Evolutionary conservation across 2,888 invertebrate genomes (phyloP), one percentile per base, ranked within the genome.

Genomic region (Epistrophella euchroma): DNA sequence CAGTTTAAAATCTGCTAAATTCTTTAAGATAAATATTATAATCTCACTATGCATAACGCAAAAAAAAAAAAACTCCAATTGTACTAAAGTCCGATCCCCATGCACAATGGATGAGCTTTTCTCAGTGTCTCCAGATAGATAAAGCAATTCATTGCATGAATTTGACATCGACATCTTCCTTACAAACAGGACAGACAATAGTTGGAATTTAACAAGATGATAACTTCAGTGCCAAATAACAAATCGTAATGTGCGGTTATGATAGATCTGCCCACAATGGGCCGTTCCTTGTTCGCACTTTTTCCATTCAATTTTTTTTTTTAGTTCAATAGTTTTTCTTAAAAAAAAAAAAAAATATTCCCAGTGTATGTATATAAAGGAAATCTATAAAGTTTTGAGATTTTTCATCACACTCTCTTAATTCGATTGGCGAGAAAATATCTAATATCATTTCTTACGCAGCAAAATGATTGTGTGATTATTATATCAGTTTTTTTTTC

Each of bases 181-280:
- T 66, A 66, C 47, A 66, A 66, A 68, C 77, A 60, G 78, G 82
- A 74, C 71, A 74, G 66, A 50, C 45, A 64, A 37, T 68, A 68
- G 81, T 82, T 82, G 82, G 86, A 82, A 78, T 78, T 64, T 82
- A 81, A 78, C 86, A 60, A 58, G 50, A 78, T 89, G 88, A 88
- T 89, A 89, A 88, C 88, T 88, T 89, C 88, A 92, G 91, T 92
- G 91, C 90, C 91, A 91, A 91, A 91, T 90, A 90, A 90, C 90
- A 90, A 90, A 89, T 90, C 90, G 91, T 91, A 90, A 90, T 89
- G 91, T 90, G 90, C 90, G 91, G 91, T 90, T 60, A 60, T 60
- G 89, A 90, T 89, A 89, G 89, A 89, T 88, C 90, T 89, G 90
- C 86, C 76, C 76, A 13, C 52, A 85, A 47, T 76, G 85, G 85